Conservation (phyloP, 1,140 invertebrate species). For the Euschistus heros region DNA sequence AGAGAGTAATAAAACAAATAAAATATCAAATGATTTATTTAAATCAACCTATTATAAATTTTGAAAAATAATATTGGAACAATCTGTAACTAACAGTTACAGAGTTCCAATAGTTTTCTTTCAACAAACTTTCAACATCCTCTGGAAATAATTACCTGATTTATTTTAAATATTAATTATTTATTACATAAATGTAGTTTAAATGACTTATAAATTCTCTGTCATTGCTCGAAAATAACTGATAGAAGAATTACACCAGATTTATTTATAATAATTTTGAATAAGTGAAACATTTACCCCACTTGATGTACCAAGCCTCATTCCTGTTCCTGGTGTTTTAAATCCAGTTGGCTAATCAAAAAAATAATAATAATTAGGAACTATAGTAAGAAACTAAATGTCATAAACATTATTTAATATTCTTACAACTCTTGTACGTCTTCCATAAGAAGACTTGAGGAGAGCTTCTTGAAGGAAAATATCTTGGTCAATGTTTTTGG, state of each 20-base stretch:
- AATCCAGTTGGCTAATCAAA: conserved; percentile 13
- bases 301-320: conserved; percentile 41
- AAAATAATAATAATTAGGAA: conserved; percentile 13
- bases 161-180: too few relatives aligned
- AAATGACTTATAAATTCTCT: too few relatives aligned
- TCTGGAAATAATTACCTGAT: too few relatives aligned
- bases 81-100: too few relatives aligned
- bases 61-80: too few relatives aligned
- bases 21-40: not conserved
- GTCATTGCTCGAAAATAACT: too few relatives aligned
- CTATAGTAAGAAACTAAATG: not conserved
- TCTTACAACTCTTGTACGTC: conserved; percentile 42
- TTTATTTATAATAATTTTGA: not conserved
- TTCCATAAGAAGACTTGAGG: conserved; percentile 48
- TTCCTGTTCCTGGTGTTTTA: conserved; percentile 36
- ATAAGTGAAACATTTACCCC: conserved; percentile 35
- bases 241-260: too few relatives aligned
- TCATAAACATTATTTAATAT: not conserved
- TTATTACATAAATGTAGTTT: too few relatives aligned
- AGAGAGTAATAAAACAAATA: too few relatives aligned
- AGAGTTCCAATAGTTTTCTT: too few relatives aligned
- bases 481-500: conserved; percentile 53
- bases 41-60: too few relatives aligned
- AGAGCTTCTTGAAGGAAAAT: conserved; percentile 52
- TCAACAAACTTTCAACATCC: too few relatives aligned